These are phyloP conservation scores for Caerostris extrusa DNA, from an alignment of 1,140 invertebrate species.

Conservation along the genomic window DNA sequence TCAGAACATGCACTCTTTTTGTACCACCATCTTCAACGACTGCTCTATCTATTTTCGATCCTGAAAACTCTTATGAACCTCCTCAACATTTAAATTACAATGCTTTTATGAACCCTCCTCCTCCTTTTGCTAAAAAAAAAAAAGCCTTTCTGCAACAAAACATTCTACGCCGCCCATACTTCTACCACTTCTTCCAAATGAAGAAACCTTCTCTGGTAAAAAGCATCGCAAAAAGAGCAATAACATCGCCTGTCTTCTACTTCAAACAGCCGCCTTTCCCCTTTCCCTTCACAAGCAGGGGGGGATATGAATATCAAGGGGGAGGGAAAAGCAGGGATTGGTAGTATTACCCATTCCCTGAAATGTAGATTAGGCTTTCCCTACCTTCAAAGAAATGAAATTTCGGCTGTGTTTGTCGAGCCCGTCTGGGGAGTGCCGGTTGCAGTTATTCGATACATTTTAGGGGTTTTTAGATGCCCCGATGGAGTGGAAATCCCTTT, in stretches of 20 bases:
- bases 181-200: background rate
- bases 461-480: constrained; percentile 21
- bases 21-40: background rate
- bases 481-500: constrained; percentile 8
- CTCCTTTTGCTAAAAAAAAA: background rate
- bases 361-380: constrained; percentile 7
- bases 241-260: background rate
- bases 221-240: constrained; percentile 3
- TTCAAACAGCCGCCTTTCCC: background rate
- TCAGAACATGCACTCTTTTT: background rate
- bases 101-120: background rate
- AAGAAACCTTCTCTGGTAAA: background rate
- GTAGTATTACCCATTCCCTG: background rate
- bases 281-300: background rate
- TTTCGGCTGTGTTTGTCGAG: background rate
- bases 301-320: background rate
- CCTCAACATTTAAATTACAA: background rate
- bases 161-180: background rate
- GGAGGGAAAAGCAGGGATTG: background rate
- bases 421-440: background rate
- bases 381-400: constrained; percentile 41
- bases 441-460: constrained; percentile 32
- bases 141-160: background rate
- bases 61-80: background rate
- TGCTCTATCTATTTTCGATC: background rate